These are phyloP conservation scores for Pteromalus puparum DNA, from an alignment of 1,140 invertebrate species.

Conservation along the genomic window DNA sequence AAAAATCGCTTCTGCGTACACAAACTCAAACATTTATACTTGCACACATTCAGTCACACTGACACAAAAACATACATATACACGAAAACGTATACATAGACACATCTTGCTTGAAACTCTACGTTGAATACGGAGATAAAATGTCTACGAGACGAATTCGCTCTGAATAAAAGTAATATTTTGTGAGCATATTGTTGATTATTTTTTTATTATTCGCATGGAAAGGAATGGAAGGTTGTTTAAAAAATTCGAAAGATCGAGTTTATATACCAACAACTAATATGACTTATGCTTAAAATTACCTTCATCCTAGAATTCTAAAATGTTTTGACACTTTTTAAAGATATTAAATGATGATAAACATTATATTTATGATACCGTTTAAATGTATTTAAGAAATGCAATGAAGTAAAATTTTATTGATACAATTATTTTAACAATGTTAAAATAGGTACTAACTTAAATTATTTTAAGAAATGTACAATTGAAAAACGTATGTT, in stretches of 20 bases:
- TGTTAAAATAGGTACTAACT: background rate
- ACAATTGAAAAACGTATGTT: constrained; percentile 14
- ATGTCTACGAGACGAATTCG: constrained; percentile 36
- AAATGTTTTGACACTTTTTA: background rate
- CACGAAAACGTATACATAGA: background rate
- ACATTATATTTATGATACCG: constrained; percentile 2
- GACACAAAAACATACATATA: background rate
- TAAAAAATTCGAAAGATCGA: background rate
- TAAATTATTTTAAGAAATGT: constrained; percentile 13
- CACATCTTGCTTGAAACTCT: constrained; percentile 31
- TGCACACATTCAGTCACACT: constrained; percentile 1
- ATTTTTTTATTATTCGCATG: background rate
- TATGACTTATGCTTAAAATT: background rate
- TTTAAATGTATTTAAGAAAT: constrained; percentile 37
- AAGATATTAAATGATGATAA: background rate
- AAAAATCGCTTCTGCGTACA: background rate
- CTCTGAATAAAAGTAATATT: constrained; percentile 54
- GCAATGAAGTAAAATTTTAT: constrained; percentile 15
- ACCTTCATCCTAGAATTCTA: background rate
- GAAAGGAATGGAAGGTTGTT: background rate
- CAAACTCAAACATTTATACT: constrained; percentile 4
- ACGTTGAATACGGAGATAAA: constrained; percentile 21
- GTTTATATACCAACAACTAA: background rate
- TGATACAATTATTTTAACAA: constrained; percentile 34
- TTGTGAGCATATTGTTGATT: constrained; percentile 44